Evolutionary conservation across 2,113 vertebrate species (phyloP), one percentile per base, ranked within the genome.

Genomic region (Dryoscopus gambensis): DNA sequence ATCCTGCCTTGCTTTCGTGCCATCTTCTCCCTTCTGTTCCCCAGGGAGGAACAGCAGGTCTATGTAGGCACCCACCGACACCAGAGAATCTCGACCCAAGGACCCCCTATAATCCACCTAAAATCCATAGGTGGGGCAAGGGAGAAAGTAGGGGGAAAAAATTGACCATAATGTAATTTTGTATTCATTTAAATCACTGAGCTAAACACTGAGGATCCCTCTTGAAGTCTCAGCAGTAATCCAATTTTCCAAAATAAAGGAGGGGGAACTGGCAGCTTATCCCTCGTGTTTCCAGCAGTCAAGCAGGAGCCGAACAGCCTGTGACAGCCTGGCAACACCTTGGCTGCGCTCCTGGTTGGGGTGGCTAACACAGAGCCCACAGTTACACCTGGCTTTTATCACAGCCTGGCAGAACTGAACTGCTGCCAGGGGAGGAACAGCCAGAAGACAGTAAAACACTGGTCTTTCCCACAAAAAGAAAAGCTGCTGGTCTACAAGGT

Each of bases 11-110:
- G 15, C 23, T 40, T 64, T 64, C 0, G 1, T 27, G 27, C 12
- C 24, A 55, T 16, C 20, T 21, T 57, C 33, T 55, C n/a, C 28
- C 13, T 77, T 27, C 35, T 39, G 15, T 16, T 92, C 25, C 60
- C 52, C 5, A 20, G 11, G 11, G 14, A 84, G 6, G 30, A 82
- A 42, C 0, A 6, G 40, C 0, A 74, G 11, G 14, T 25, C 15
- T 8, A 15, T 9, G 9, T 8, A 69, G 15, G 24, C 56, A 82
- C 6, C 11, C 21, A 22, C 6, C 63, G 49, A 44, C 25, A 62
- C 5, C 23, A 31, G 17, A 42, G 10, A 80, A 33, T 33, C 18
- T 42, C 13, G 1, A 50, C 42, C 17, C 23, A 76, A 89, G 27
- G 25, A 23, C 10, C 8, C 15, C 8, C 12, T 19, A 37, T 6